A percentile compares a stretch with the other conserved stretches of the same genome.
Conservation (phyloP, 2,888 invertebrate genomes). For the Carcina quercana region DNA sequence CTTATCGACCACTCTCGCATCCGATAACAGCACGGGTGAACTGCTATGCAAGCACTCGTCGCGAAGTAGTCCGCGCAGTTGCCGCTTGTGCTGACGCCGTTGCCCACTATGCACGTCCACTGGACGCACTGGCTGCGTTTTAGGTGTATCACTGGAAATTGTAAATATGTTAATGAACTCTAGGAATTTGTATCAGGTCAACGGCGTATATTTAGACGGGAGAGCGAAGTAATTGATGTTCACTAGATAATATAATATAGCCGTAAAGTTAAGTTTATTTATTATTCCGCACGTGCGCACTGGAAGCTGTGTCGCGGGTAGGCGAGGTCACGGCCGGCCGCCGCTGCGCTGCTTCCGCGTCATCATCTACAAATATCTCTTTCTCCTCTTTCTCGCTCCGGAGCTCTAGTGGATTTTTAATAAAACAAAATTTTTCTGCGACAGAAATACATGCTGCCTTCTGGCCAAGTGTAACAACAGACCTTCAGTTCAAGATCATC, state of each 20-base stretch:
- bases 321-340: conserved; percentile 42
- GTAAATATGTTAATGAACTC: neutral
- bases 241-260: neutral
- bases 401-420: neutral
- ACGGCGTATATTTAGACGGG: neutral
- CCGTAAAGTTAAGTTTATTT: neutral
- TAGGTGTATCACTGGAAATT: neutral
- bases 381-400: conserved; percentile 14
- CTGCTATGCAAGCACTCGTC: conserved; percentile 27
- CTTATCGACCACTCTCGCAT: conserved; percentile 57
- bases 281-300: conserved; percentile 1
- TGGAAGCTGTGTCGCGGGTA: neutral
- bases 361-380: conserved; percentile 32
- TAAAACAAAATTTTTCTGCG: neutral
- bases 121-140: conserved; percentile 2
- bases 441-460: too few relatives aligned
- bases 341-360: conserved; percentile 34
- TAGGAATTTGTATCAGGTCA: conserved; percentile 1
- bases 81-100: neutral
- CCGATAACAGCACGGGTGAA: conserved; percentile 52
- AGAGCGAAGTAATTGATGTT: neutral
- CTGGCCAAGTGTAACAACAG: too few relatives aligned
- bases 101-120: neutral
- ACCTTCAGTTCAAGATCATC: neutral
- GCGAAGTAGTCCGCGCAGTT: conserved; percentile 13